A percentile compares a stretch with the other conserved stretches of the same genome.
These are phyloP conservation scores for Turnix velox DNA, from an alignment of 2,113 vertebrate genomes.

Conservation along the genomic window DNA sequence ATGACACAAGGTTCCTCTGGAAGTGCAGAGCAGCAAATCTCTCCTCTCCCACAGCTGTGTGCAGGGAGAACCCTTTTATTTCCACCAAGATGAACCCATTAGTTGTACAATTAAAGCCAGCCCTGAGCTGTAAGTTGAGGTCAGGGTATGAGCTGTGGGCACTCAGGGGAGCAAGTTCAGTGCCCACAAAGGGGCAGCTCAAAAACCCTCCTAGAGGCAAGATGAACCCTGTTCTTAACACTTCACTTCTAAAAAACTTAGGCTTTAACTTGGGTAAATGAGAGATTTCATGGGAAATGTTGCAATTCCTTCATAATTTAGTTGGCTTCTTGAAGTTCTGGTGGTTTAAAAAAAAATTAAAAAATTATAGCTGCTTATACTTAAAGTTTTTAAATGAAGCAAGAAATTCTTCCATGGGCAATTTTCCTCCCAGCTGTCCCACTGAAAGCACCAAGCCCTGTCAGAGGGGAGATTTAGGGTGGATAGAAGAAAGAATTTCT, in stretches of 20 bases:
- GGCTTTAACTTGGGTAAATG: neutral
- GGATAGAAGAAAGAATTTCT: too few relatives aligned
- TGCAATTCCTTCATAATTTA: neutral
- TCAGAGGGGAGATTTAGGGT: too few relatives aligned
- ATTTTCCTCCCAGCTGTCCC: neutral
- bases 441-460: neutral
- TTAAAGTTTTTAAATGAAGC: neutral
- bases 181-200: neutral
- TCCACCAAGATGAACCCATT: neutral
- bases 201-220: neutral
- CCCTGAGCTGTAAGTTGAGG: neutral
- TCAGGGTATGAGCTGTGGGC: neutral
- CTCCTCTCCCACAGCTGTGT: neutral
- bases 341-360: neutral
- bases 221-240: neutral
- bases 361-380: neutral
- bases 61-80: neutral
- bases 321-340: neutral
- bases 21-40: neutral
- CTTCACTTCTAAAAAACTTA: neutral
- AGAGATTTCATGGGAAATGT: slow-evolving; percentile 2
- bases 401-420: neutral
- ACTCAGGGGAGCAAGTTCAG: rapidly evolving
- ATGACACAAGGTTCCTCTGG: rapidly evolving
- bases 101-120: neutral